Conservation (phyloP, 2,888 invertebrate genomes). For the Mythimna lalbum region DNA sequence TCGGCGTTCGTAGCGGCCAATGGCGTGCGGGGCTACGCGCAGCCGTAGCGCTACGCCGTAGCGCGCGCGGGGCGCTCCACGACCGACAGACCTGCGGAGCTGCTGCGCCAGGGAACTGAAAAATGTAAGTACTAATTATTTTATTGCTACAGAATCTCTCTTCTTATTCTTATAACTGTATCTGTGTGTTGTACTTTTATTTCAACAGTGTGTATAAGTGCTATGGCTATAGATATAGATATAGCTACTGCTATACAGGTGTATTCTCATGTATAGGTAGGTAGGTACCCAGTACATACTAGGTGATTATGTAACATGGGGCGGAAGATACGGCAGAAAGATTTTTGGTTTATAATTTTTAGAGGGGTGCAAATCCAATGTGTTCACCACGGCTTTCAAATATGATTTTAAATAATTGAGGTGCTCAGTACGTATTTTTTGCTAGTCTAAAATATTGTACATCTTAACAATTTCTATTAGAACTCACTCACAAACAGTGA, state of each 20-base stretch:
- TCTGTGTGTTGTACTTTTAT: slow-evolving; percentile 29
- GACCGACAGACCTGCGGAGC: slow-evolving; percentile 87
- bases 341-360: neutral
- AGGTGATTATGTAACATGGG: slow-evolving; percentile 56
- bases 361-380: neutral
- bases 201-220: slow-evolving; percentile 36
- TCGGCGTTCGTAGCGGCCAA: slow-evolving; percentile 82
- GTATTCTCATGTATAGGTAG: slow-evolving; percentile 34
- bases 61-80: slow-evolving; percentile 85
- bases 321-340: neutral
- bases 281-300: slow-evolving; percentile 27
- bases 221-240: slow-evolving; percentile 42
- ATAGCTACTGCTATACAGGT: slow-evolving; percentile 31
- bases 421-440: no score
- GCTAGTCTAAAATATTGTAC: neutral
- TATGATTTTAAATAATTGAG: neutral
- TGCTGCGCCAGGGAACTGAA: slow-evolving; percentile 86
- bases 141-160: slow-evolving; percentile 42
- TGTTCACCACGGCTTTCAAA: no score
- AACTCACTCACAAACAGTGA: no score
- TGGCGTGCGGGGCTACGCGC: slow-evolving; percentile 83
- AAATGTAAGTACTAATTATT: slow-evolving; percentile 82
- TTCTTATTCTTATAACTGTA: slow-evolving; percentile 16
- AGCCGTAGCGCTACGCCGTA: slow-evolving; percentile 83
- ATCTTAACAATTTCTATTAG: neutral